Evolutionary conservation across 2,113 vertebrate species (phyloP), one percentile per base, ranked within the genome.

Genomic region (Rhagologus leucostigma): DNA sequence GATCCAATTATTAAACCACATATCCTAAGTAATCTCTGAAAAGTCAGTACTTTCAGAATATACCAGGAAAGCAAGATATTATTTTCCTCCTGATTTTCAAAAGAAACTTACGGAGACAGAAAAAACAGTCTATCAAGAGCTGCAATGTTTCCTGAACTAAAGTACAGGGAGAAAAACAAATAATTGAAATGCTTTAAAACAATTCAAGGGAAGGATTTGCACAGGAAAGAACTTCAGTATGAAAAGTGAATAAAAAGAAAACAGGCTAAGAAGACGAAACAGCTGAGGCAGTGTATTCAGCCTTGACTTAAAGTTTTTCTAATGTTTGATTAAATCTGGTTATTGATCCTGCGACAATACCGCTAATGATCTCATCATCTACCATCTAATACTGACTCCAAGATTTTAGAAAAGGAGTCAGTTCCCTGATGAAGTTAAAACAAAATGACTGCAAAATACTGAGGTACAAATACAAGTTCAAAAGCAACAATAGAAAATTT

Each of bases 1-100:
- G 95, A 97, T 97, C 93, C 88, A 92, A 69, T 96, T 97, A 97
- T 96, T 96, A 93, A 96, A 96, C 97, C 97, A 76, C 69, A 92
- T 92, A 94, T 53, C 74, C 84, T 88, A 79, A 59, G 46, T 91
- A 95, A 93, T 84, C 88, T 87, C 39, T 76, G 57, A 76, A 74
- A 89, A 94, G 41, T 73, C 27, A 4, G 29, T 79, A 37, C 29
- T 87, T 93, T 69, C 59, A 69, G 85, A 83, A 81, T 63, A 79
- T 16, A 79, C 33, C 20, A 57, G 41, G 46, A 88, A 87, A 65
- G 8, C 21, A 76, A 76, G 49, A 84, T 46, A 90, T 75, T 89
- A 71, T 87, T 93, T 96, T 77, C 37, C 75, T 68, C 29, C 30
- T 42, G 46, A 73, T 96, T 92, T 93, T 79, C 69, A 73, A 79